A percentile compares a stretch with the other conserved stretches of the same genome.
Evolutionary conservation across 2,888 invertebrate genomes (phyloP).

Genomic region (Acronicta leporina): DNA sequence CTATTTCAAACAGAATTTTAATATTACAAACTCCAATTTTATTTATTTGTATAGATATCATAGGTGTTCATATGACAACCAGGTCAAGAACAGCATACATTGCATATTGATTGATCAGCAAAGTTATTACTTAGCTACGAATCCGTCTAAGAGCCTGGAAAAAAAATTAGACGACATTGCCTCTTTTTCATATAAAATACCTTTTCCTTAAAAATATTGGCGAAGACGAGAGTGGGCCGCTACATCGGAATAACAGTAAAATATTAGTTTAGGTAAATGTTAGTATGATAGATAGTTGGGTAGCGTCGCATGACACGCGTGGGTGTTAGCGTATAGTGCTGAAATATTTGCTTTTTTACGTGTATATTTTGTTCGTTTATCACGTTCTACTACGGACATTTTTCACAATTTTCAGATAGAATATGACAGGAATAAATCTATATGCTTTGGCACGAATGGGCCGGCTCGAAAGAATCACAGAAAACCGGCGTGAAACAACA

Average conservation of each 20-base stretch:
- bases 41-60: too few species aligned
- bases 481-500: too few species aligned
- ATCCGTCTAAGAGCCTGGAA: too few species aligned
- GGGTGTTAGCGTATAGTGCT: conserved; percentile 24
- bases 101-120: too few species aligned
- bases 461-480: too few species aligned
- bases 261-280: conserved; percentile 49
- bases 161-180: not conserved
- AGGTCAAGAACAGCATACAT: too few species aligned
- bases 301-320: conserved; percentile 24
- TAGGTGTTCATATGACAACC: too few species aligned
- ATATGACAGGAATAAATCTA: conserved; percentile 15
- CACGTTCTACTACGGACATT: conserved; percentile 24
- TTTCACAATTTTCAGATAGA: conserved; percentile 27
- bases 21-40: too few species aligned
- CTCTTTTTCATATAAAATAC: not conserved
- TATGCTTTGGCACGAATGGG: too few species aligned
- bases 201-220: conserved; percentile 1
- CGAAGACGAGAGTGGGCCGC: not conserved
- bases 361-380: conserved; percentile 27
- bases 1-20: too few species aligned
- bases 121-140: too few species aligned
- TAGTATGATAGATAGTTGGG: conserved; percentile 36
- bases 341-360: conserved; percentile 34
- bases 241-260: conserved; percentile 20